phyloP scores from a whole-genome alignment of 2,113 vertebrate genomes.

The Pelodiscus sinensis region DNA sequence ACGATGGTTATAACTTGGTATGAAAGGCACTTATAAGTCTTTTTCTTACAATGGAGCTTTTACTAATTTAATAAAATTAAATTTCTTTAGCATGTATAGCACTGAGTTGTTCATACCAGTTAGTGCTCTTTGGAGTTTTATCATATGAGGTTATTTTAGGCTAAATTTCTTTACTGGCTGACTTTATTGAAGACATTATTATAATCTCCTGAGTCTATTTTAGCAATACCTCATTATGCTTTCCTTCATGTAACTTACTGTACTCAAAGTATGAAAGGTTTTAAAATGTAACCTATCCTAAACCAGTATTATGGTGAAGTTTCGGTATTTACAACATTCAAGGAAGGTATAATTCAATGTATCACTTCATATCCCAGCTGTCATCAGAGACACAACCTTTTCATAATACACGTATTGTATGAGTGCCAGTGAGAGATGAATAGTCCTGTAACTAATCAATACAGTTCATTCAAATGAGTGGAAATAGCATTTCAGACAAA shows the following conservation, averaged over 20 bases:
- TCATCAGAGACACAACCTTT: conserved; percentile 55
- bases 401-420: conserved; percentile 60
- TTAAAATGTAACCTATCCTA: conserved; percentile 44
- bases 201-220: conserved; percentile 26
- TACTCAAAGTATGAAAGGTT: conserved; percentile 56
- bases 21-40: background rate
- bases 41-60: background rate
- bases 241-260: conserved; percentile 63
- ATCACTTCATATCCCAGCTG: conserved; percentile 68
- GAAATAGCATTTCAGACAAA: conserved; percentile 77
- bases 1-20: background rate
- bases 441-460: conserved; percentile 74
- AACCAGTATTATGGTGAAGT: conserved; percentile 62
- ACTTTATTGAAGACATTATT: conserved; percentile 39
- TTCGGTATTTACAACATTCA: conserved; percentile 50
- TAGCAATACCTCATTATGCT: conserved; percentile 48
- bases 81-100: background rate
- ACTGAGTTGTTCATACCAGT: background rate
- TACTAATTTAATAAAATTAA: background rate
- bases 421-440: conserved; percentile 67
- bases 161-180: conserved; percentile 35
- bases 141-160: conserved; percentile 31
- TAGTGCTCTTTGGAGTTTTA: conserved; percentile 32
- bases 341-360: conserved; percentile 63
- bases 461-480: conserved; percentile 74